These are phyloP conservation scores for Eolophus roseicapilla DNA, from an alignment of 2,113 vertebrate species.

Conservation along the genomic window DNA sequence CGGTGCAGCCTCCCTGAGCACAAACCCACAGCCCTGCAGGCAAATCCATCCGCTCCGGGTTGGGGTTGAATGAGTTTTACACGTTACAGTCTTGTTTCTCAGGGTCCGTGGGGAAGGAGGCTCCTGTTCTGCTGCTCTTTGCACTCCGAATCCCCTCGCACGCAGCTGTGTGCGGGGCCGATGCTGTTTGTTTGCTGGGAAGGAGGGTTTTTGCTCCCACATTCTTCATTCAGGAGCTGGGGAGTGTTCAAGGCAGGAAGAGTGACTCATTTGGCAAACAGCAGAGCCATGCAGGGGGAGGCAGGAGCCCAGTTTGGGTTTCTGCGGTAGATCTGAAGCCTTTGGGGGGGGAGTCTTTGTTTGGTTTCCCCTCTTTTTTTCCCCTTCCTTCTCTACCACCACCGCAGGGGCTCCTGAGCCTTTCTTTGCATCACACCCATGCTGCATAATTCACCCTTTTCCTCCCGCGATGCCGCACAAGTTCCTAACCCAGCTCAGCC, in stretches of 20 bases:
- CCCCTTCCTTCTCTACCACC: background rate
- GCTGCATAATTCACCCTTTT: background rate
- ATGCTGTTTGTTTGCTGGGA: slow-evolving; percentile 28
- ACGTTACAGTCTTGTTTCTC: background rate
- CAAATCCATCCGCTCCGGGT: background rate
- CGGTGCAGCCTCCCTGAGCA: background rate
- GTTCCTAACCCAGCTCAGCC: background rate
- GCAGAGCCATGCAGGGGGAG: slow-evolving; percentile 17
- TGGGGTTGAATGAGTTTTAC: background rate
- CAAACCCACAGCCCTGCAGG: background rate
- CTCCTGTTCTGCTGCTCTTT: slow-evolving; percentile 47
- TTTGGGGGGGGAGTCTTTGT: no score
- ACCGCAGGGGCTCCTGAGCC: background rate
- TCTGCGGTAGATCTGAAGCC: background rate
- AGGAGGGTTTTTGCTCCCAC: slow-evolving; percentile 10
- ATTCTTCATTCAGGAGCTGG: slow-evolving; percentile 46
- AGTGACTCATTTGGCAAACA: slow-evolving; percentile 66
- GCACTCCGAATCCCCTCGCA: background rate
- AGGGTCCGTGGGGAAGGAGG: background rate
- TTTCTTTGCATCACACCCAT: background rate
- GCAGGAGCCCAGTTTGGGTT: background rate
- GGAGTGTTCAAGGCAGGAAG: slow-evolving; percentile 55
- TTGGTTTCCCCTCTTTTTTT: background rate
- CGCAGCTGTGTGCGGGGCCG: background rate
- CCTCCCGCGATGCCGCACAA: background rate